These are phyloP conservation scores for Hydrophis major DNA, from an alignment of 2,797 vertebrate genomes.

Conservation along the genomic window DNA sequence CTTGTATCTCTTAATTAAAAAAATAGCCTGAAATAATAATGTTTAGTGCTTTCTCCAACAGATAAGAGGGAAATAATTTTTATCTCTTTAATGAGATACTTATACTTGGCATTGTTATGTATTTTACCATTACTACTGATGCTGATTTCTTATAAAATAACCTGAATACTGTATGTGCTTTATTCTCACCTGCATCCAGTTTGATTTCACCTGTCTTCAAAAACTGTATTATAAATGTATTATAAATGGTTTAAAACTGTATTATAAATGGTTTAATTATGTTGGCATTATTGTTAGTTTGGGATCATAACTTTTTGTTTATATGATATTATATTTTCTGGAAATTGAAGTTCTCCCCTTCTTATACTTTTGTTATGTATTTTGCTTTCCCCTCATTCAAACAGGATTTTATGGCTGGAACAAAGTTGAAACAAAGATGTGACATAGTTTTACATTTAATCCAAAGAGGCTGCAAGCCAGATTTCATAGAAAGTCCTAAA, in stretches of 20 bases:
- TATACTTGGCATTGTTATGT: neutral
- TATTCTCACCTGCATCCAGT: neutral
- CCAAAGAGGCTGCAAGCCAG: slow-evolving; percentile 81
- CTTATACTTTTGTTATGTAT: neutral
- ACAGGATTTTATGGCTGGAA: slow-evolving; percentile 85
- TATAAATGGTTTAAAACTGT: slow-evolving; percentile 39
- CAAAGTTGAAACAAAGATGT: slow-evolving; percentile 80
- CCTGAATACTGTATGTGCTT: neutral
- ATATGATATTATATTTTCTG: slow-evolving; percentile 31
- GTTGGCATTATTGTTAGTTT: slow-evolving; percentile 48
- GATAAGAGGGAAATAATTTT: neutral
- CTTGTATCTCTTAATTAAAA: neutral
- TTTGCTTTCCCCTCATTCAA: neutral
- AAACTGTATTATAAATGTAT: slow-evolving; percentile 26
- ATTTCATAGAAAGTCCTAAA: slow-evolving; percentile 83
- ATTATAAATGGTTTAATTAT: slow-evolving; percentile 41
- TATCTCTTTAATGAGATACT: neutral
- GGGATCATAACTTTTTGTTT: slow-evolving; percentile 35
- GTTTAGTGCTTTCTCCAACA: neutral
- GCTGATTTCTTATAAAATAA: neutral
- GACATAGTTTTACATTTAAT: slow-evolving; percentile 82
- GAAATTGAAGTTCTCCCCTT: neutral
- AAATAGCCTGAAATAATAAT: neutral
- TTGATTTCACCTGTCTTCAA: neutral
- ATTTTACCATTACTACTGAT: neutral